Base-by-base conservation (phyloP, 2,113 vertebrate species). In the Eptesicus fuscus region DNA sequence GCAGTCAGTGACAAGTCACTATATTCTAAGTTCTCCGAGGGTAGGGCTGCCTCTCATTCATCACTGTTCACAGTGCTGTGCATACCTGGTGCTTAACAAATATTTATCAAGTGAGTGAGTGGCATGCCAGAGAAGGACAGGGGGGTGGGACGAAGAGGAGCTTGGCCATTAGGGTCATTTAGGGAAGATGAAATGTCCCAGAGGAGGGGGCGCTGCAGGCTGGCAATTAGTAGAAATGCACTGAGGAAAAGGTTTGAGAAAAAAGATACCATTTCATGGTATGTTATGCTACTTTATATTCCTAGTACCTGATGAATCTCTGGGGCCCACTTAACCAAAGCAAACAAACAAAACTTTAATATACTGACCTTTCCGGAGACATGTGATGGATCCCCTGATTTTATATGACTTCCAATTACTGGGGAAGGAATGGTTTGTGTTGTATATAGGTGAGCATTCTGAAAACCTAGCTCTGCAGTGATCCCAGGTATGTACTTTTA, bases 1-100 rank as follows among this genome's bases (percentile, higher is more conserved):
- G 30, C 18, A 28, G 42, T 69, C 23, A 22, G 73, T 78, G 90
- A 94, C 59, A 89, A 88, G 80, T 40, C 67, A n/a, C 65, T 82
- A 13, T n/a, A 53, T 53, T 61, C 59, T 44, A 93, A 78, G 77
- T 92, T 90, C 84, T 92, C 80, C 40, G 92, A 85, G 90, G 88
- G 80, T n/a, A 83, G 70, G 51, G 28, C 51, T 2, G 2, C 10
- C 69, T 51, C 30, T 37, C 90, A 73, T 90, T 42, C 51, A 59
- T 95, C 90, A 78, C 42, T 9, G 25, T 30, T 25, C 5, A 1
- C 28, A 13, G 23, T 17, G 76, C 83, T 65, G 2, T 30, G 8
- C 56, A 61, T 9, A 59, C 74, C 9, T 78, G 82, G 56, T 78
- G 32, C 67, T 83, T 83, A 78, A 8, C 13, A 25, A 49, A 69